Base-by-base conservation (phyloP, 2,113 vertebrate genomes). In the Propithecus coquereli region DNA sequence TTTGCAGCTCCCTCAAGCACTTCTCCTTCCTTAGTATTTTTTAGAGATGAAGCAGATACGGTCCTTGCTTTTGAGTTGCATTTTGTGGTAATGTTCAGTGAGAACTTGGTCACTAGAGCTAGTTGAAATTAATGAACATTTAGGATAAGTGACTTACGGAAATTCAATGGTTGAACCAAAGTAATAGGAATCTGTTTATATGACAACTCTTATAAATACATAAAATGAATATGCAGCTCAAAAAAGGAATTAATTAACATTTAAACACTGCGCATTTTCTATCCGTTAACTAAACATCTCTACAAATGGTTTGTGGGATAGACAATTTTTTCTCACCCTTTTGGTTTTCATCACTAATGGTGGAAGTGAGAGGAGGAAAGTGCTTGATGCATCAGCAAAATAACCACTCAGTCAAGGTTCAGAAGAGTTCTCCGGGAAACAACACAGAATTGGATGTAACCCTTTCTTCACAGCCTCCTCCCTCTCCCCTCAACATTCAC, bases 191-290 rank as follows among this genome's bases (percentile, higher is more conserved):
- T 94, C 30, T 95, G 96, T 98, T 97, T 97, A 91, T 43, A 95
- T 98, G 43, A 96, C 81, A 85, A 87, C 71, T 52, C 77, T 90
- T 59, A 95, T 95, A 97, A 97, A 97, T 97, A 50, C 87, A 96
- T 76, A 96, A 98, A 96, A 81, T 81, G 87, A 97, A 98, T 97
- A 96, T 94, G 97, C 92, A 93, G 6, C 45, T 95, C 45, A 94
- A 85, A 94, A 84, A 98, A 81, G 91, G 97, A 98, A 97, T 97
- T 23, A 98, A 98, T 81, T 95, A 96, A 82, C 52, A 95, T 97
- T 98, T 97, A 98, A 98, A 95, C 97, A 94, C 45, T 47, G 79
- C 65, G 52, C 95, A 94, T 97, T 97, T 97, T 77, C 79, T 97
- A 10, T 87, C 97, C 93, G 93, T 97, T 98, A 98, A 76, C 74